phyloP scores from a whole-genome alignment of 2,113 vertebrate genomes.

The Channa maculata region DNA sequence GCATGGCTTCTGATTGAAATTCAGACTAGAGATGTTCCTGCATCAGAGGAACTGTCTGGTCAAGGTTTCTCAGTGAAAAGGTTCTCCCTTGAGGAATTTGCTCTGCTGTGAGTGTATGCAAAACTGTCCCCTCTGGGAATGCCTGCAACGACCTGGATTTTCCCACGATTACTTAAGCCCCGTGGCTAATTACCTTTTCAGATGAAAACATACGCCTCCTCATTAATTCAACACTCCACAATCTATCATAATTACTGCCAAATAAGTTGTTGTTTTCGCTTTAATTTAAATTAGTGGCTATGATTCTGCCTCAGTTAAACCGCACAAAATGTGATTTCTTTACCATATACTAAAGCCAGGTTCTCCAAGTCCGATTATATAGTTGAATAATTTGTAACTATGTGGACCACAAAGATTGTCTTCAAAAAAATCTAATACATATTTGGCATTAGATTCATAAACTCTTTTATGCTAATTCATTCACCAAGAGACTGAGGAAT shows the following conservation, averaged over 20 bases:
- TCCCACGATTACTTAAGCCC: slow-evolving; percentile 60
- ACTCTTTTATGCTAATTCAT: slow-evolving; percentile 4
- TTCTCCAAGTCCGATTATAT: background rate
- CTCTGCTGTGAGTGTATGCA: slow-evolving; percentile 39
- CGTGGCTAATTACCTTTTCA: slow-evolving; percentile 78
- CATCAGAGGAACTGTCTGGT: slow-evolving; percentile 62
- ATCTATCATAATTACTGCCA: slow-evolving; percentile 80
- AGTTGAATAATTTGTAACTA: background rate
- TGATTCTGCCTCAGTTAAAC: slow-evolving; percentile 24
- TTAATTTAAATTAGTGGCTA: slow-evolving; percentile 72
- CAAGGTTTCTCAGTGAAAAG: slow-evolving; percentile 60
- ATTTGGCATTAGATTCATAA: background rate
- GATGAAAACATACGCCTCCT: slow-evolving; percentile 76
- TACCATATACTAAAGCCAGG: no score
- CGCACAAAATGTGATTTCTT: background rate
- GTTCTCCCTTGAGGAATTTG: slow-evolving; percentile 43
- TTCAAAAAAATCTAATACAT: background rate
- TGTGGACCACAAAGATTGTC: background rate
- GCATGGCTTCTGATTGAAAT: slow-evolving; percentile 51
- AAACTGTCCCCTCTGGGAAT: slow-evolving; percentile 50
- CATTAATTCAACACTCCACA: slow-evolving; percentile 75
- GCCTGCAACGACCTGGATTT: slow-evolving; percentile 65
- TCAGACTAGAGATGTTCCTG: slow-evolving; percentile 41
- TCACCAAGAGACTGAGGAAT: background rate
- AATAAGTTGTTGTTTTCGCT: slow-evolving; percentile 78